Base-by-base conservation (phyloP, 1,140 invertebrate genomes). In the Spodoptera frugiperda region DNA sequence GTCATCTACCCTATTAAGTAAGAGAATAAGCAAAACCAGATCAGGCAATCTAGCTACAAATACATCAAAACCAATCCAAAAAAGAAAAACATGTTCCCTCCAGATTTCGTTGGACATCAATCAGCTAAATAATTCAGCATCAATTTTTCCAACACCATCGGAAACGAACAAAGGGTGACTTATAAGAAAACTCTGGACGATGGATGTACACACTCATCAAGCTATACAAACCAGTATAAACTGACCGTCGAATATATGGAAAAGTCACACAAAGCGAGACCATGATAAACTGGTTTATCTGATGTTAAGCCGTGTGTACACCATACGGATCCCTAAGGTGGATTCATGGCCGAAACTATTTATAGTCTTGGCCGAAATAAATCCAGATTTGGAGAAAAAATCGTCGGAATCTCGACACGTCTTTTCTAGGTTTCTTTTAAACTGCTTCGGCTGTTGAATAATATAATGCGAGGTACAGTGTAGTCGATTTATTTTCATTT, bases 401-500 rank as follows among this genome's bases (percentile, higher is more conserved):
- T 44, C 53, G 33, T 14, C 17, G 9, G 14, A 55, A 57, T 72
- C 59, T 53, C 39, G 30, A 75, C 72, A 65, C 11, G 19, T 14
- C 71, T 17, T 63, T 44, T 49, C 46, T 73, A 17, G 63, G 46
- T 46, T n/a, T 39, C 33, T 39, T 25, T 19, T 54, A 67, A 71
- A 68, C 61, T 48, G 77, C 63, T 49, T 30, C 25, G 11, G 59
- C 25, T 17, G 30, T 21, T 79, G 78, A 79, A 79, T 79, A 78
- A 78, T 68, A 71, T 71, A 79, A 63, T 17, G 39, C 68, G 65
- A 57, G 44, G 9, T 44, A 46, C 72, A 61, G 63, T 51, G 63
- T 63, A 55, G 55, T 10, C 78, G 63, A 79, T 79, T 79, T 71
- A 75, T 79, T 79, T 79, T 59, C 65, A 76, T 79, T 72, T 76